Evolutionary conservation across 2,797 vertebrate genomes (phyloP).

Genomic region (Anguilla megastoma): DNA sequence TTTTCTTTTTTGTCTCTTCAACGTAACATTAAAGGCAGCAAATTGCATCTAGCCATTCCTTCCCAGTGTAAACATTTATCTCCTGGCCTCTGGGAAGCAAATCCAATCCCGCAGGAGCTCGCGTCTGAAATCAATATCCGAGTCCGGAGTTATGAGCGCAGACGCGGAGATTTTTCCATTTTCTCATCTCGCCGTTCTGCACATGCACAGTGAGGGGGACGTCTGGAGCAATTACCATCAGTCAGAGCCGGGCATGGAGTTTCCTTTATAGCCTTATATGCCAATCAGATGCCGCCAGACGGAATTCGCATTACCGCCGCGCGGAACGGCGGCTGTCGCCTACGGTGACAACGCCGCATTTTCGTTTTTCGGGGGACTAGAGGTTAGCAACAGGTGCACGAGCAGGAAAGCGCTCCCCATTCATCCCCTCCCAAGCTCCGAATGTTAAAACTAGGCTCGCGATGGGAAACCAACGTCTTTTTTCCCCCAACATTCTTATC

Average conservation of each 20-base stretch:
- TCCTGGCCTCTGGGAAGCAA: constrained; percentile 7
- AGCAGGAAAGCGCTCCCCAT: not conserved
- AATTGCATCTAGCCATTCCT: constrained; percentile 5
- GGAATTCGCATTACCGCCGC: not conserved
- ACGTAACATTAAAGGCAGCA: constrained; percentile 21
- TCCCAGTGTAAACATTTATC: constrained; percentile 24
- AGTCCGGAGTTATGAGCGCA: constrained; percentile 14
- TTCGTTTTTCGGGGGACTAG: not conserved
- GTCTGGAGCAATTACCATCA: constrained; percentile 25
- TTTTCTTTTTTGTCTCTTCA: not conserved
- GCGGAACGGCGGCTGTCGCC: not conserved
- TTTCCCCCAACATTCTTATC: too few species aligned
- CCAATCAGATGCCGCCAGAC: not conserved
- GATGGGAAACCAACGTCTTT: not conserved
- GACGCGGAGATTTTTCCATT: constrained; percentile 12
- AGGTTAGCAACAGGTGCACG: constrained; percentile 20
- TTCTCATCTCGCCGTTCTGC: not conserved
- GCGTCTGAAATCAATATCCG: constrained; percentile 24
- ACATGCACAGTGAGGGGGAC: not conserved
- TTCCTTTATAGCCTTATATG: constrained; percentile 3
- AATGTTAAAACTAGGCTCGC: not conserved
- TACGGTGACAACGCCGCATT: not conserved
- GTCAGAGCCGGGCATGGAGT: not conserved
- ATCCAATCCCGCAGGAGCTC: constrained; percentile 16
- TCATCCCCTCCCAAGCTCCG: not conserved